phyloP scores from a whole-genome alignment of 30 jellyfish, hydroid and myxozoan species.

The Turritopsis rubra region DNA sequence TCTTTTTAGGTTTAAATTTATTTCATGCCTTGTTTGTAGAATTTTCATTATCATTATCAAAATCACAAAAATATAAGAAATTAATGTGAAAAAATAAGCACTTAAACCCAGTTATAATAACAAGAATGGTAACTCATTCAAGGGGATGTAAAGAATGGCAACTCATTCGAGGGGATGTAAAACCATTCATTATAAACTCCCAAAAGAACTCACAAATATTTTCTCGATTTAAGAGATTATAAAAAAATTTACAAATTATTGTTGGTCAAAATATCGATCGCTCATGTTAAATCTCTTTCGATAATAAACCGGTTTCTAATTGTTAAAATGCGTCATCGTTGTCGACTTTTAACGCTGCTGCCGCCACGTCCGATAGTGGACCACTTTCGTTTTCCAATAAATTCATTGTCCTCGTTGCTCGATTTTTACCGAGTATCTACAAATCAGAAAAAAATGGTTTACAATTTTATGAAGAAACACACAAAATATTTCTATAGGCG shows the following conservation, averaged over 20 bases:
- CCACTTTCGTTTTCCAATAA: background rate
- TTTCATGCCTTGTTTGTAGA: too few relatives aligned
- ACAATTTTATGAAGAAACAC: background rate
- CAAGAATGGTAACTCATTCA: too few relatives aligned
- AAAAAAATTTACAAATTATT: background rate
- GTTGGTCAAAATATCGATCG: background rate
- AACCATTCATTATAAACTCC: background rate
- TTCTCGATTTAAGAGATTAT: background rate
- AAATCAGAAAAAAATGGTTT: background rate
- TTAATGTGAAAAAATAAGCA: too few relatives aligned
- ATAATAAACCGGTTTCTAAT: background rate
- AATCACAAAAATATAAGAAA: too few relatives aligned
- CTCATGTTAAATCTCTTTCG: background rate
- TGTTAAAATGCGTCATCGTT: background rate
- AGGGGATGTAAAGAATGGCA: too few relatives aligned
- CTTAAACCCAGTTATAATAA: too few relatives aligned
- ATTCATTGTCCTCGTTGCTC: background rate
- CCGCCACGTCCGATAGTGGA: background rate
- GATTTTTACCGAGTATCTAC: background rate
- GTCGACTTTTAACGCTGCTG: background rate
- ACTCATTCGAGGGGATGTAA: too few relatives aligned
- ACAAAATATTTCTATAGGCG: background rate
- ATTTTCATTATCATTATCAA: too few relatives aligned
- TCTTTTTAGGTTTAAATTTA: too few relatives aligned
- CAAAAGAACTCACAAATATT: background rate